A percentile compares a stretch with the other conserved stretches of the same genome.
These are phyloP conservation scores for Lasioglossum vierecki DNA, from an alignment of 2,888 invertebrate species.

Conservation along the genomic window DNA sequence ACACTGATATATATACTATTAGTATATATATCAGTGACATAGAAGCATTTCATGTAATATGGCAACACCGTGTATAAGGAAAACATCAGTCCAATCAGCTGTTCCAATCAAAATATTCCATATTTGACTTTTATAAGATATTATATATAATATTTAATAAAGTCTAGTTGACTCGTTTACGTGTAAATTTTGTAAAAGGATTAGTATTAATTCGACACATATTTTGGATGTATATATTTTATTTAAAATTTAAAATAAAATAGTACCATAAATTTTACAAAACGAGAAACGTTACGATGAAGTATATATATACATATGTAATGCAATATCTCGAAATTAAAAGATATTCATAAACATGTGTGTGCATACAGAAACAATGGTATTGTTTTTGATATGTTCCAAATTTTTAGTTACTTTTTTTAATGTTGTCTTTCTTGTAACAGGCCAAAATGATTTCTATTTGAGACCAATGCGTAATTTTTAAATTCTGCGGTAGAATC, in stretches of 20 bases:
- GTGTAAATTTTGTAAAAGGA: not conserved
- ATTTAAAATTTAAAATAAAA: not conserved
- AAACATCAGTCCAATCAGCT: not conserved
- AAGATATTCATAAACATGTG: no score
- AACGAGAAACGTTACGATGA: not conserved
- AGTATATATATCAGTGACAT: no score
- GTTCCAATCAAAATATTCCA: not conserved
- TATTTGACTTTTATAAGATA: not conserved
- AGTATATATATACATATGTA: not conserved
- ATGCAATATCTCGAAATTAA: no score
- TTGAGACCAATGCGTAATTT: no score
- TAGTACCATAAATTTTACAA: not conserved
- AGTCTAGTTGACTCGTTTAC: not conserved
- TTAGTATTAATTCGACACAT: not conserved
- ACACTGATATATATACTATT: no score
- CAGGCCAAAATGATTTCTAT: no score
- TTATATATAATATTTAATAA: not conserved
- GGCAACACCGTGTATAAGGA: no score
- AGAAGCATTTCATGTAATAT: no score
- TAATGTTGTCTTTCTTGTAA: no score
- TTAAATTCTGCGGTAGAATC: constrained; percentile 13
- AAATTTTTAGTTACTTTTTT: no score
- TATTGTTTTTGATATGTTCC: no score
- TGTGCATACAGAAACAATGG: no score
- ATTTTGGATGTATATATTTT: not conserved